Evolutionary conservation across 2,113 vertebrate genomes (phyloP).

Genomic region (Tringa solitaria): DNA sequence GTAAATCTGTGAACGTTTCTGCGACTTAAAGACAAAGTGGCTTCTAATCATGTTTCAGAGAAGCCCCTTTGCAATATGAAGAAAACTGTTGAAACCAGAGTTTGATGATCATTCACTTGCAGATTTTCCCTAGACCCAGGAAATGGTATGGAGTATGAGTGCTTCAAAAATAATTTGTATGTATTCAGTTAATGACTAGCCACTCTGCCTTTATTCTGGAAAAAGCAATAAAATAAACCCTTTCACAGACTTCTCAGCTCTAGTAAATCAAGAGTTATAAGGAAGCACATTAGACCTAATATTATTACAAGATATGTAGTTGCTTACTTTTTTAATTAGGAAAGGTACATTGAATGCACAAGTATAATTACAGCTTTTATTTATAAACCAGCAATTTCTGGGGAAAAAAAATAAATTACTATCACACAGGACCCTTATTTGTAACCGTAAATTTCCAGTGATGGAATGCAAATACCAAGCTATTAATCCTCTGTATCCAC

Average conservation of each 20-base stretch:
- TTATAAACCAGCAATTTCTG: background rate
- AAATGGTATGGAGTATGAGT: background rate
- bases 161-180: background rate
- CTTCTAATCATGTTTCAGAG: background rate
- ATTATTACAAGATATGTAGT: background rate
- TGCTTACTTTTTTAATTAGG: constrained; percentile 48
- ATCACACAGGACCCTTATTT: background rate
- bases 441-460: constrained; percentile 1
- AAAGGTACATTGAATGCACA: background rate
- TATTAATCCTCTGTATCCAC: background rate
- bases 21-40: background rate
- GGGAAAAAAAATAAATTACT: background rate
- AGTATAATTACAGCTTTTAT: background rate
- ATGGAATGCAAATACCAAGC: background rate
- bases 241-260: background rate
- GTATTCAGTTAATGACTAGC: constrained; percentile 18
- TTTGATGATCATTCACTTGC: background rate
- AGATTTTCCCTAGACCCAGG: background rate
- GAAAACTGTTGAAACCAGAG: background rate
- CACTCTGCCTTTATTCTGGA: background rate
- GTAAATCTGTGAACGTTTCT: background rate
- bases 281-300: constrained; percentile 4
- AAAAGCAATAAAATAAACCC: background rate
- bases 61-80: background rate
- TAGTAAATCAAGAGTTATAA: constrained; percentile 19